phyloP scores from a whole-genome alignment of 2,888 invertebrate genomes.

The Teleogryllus oceanicus region DNA sequence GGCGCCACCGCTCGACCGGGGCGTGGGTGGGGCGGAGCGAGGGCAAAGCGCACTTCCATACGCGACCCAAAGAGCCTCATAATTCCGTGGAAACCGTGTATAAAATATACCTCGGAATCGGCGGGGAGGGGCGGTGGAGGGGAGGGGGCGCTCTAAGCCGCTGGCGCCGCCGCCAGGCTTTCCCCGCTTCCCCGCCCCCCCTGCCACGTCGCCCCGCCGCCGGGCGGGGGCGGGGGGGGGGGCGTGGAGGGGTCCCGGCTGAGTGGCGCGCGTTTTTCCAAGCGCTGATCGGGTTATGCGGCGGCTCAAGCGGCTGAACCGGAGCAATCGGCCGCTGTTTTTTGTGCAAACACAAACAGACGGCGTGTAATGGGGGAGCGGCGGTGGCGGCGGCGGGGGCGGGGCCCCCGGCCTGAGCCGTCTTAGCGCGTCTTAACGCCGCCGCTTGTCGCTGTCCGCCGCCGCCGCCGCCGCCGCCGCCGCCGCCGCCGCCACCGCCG shows the following conservation, averaged over 20 bases:
- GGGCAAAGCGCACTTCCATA: no score
- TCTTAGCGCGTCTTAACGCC: background rate
- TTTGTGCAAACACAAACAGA: slow-evolving; percentile 5
- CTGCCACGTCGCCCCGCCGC: no score
- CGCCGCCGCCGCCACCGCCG: background rate
- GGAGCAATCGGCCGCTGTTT: background rate
- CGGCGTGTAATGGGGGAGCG: background rate
- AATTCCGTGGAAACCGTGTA: no score
- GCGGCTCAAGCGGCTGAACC: background rate
- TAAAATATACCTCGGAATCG: background rate
- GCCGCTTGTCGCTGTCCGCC: background rate
- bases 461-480: background rate
- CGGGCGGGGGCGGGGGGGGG: background rate
- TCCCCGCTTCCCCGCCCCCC: background rate
- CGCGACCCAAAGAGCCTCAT: no score
- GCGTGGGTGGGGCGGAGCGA: no score
- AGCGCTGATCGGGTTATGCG: slow-evolving; percentile 18
- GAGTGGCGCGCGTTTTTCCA: background rate
- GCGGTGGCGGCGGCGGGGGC: background rate
- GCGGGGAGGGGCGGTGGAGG: background rate
- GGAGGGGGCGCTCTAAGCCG: background rate
- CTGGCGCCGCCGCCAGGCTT: background rate
- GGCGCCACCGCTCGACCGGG: no score
- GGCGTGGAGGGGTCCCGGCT: background rate
- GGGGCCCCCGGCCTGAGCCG: background rate